phyloP scores from a whole-genome alignment of 2,113 vertebrate species.

The Atractosteus spatula region DNA sequence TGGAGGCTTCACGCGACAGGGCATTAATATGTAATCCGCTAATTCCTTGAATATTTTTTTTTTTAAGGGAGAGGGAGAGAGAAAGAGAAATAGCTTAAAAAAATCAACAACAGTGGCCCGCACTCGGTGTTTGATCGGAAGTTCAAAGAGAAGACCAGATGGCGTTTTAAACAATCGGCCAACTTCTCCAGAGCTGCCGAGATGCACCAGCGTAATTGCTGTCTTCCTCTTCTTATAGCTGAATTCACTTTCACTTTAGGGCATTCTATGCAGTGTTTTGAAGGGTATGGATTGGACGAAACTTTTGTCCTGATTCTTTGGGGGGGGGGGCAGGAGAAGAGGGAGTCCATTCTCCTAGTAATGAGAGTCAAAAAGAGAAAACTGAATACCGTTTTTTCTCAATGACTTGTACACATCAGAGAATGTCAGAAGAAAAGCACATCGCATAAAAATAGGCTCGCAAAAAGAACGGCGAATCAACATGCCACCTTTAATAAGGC shows the following conservation, averaged over 20 bases:
- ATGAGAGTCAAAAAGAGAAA: too few species aligned
- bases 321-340: too few species aligned
- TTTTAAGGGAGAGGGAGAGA: conserved; percentile 37
- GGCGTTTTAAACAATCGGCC: conserved; percentile 63
- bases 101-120: conserved; percentile 34
- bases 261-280: conserved; percentile 62
- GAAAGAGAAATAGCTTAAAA: conserved; percentile 11
- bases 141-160: conserved; percentile 73
- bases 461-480: too few species aligned
- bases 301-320: too few species aligned
- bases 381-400: too few species aligned
- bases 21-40: conserved; percentile 52
- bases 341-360: too few species aligned
- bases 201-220: conserved; percentile 45
- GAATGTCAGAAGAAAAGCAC: too few species aligned
- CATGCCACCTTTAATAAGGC: too few species aligned
- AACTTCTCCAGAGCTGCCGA: conserved; percentile 50
- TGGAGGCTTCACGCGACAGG: conserved; percentile 26
- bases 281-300: too few species aligned
- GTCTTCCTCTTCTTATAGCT: conserved; percentile 60
- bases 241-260: conserved; percentile 51
- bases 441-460: too few species aligned
- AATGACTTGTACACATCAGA: too few species aligned
- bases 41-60: conserved; percentile 40
- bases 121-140: conserved; percentile 66